Evolutionary conservation across 2,113 vertebrate species (phyloP), one percentile per base, ranked within the genome.

Genomic region (Elaphurus davidianus): DNA sequence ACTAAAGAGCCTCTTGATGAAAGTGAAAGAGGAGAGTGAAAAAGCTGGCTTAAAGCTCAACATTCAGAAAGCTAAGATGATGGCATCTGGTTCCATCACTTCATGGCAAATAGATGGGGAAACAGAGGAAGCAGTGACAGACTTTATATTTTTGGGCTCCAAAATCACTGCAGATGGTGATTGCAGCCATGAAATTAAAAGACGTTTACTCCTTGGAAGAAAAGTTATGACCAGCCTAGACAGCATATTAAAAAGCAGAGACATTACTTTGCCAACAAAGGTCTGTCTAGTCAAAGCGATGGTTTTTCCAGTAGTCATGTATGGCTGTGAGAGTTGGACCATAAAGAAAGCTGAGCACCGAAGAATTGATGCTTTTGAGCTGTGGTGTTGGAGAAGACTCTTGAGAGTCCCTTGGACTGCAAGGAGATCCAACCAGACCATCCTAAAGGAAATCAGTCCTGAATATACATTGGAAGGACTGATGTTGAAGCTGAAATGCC

Each of bases 261-360:
- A 19, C 33, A 19, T n/a, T n/a, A n/a, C 33, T 19, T 67, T 67
- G 16, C 62, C 62, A 10, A 67, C 62, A n/a, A 67, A 19, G 16
- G 16, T 67, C 1, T 10, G 30, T n/a, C 16, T 67, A 67, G 33
- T 67, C 62, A 67, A 67, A 1, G 1, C 7, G 9, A n/a, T 19
- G 33, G 3, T 67, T 67, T 64, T 67, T 67, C 62, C 62, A 67
- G 14, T 67, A 0, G 62, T 67, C 62, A 19, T 67, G 62, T 67
- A n/a, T 67, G 62, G 16, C 1, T 67, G 62, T 67, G 62, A 67
- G 7, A n/a, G 8, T n/a, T 67, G 62, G 33, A 67, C 62, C 4
- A 4, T 67, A n/a, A n/a, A 67, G 7, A 67, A n/a, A n/a, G 16
- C 62, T 67, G 33, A 67, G 62, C 0, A 0, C 7, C 0, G 1